Conservation (phyloP, 2,888 invertebrate species). For the Nemotelus nigrinus region DNA sequence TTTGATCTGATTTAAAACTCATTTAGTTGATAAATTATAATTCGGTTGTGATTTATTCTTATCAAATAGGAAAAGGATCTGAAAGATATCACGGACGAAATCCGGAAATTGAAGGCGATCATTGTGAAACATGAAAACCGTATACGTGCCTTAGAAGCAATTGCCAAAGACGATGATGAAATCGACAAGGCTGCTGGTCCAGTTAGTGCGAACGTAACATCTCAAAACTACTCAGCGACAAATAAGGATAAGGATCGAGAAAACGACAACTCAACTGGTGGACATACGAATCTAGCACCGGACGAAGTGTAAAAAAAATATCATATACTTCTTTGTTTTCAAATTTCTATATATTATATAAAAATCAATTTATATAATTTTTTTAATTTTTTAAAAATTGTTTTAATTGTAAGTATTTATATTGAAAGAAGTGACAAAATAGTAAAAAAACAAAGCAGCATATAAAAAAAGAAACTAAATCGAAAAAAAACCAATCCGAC, state of each 20-base stretch:
- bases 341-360: slow-evolving; percentile 27
- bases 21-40: no score
- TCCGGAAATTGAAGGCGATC: slow-evolving; percentile 91
- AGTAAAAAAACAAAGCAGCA: neutral
- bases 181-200: slow-evolving; percentile 54
- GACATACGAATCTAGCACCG: slow-evolving; percentile 55
- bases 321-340: slow-evolving; percentile 23
- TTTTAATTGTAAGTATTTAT: slow-evolving; percentile 43
- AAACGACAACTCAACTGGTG: slow-evolving; percentile 52
- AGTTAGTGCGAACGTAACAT: slow-evolving; percentile 35
- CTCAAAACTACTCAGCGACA: slow-evolving; percentile 49
- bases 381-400: slow-evolving; percentile 35
- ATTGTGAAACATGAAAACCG: slow-evolving; percentile 91
- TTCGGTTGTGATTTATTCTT: neutral
- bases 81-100: slow-evolving; percentile 88
- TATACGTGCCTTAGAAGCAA: slow-evolving; percentile 64
- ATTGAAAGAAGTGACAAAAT: slow-evolving; percentile 29
- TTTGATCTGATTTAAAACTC: no score
- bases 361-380: slow-evolving; percentile 30
- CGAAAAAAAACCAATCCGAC: slow-evolving; percentile 18
- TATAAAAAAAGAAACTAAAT: slow-evolving; percentile 3
- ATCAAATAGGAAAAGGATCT: slow-evolving; percentile 69
- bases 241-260: slow-evolving; percentile 53
- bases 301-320: slow-evolving; percentile 58
- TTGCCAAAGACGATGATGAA: slow-evolving; percentile 58